Evolutionary conservation across 2,888 invertebrate genomes (phyloP).

Genomic region (Catocala fraxini): DNA sequence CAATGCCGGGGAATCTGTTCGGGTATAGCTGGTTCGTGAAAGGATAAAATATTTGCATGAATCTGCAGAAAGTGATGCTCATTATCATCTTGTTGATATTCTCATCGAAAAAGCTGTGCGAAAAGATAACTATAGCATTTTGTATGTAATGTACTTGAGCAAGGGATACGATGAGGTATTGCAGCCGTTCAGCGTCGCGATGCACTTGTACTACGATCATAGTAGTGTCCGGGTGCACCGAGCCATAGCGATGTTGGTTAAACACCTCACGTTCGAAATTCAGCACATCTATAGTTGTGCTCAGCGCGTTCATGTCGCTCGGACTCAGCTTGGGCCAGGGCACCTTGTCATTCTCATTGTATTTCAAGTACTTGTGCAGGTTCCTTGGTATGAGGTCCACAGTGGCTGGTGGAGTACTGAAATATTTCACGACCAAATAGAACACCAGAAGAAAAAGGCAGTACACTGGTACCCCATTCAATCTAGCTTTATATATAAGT

Average conservation of each 20-base stretch:
- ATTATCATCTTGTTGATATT: constrained; percentile 53
- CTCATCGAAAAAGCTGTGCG: constrained; percentile 63
- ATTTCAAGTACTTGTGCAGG: constrained; percentile 34
- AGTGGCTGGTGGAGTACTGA: neutral
- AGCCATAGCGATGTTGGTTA: constrained; percentile 44
- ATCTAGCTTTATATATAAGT: constrained; percentile 18
- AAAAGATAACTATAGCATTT: constrained; percentile 60
- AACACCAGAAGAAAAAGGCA: constrained; percentile 32
- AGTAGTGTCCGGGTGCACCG: constrained; percentile 41
- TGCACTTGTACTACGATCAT: constrained; percentile 57
- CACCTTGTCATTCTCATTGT: constrained; percentile 23
- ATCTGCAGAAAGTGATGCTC: constrained; percentile 62
- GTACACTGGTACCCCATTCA: constrained; percentile 37
- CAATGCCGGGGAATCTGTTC: constrained; percentile 56
- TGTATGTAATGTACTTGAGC: constrained; percentile 56
- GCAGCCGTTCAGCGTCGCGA: constrained; percentile 53
- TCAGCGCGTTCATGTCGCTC: constrained; percentile 28
- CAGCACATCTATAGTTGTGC: constrained; percentile 36
- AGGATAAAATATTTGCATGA: constrained; percentile 69
- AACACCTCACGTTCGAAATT: constrained; percentile 51
- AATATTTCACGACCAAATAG: constrained; percentile 21
- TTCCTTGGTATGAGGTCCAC: constrained; percentile 22
- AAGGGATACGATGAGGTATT: constrained; percentile 59
- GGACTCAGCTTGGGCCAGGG: constrained; percentile 2
- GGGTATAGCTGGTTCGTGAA: constrained; percentile 64